Conservation (phyloP, 2,113 vertebrate species). For the Tyrannus savana region DNA sequence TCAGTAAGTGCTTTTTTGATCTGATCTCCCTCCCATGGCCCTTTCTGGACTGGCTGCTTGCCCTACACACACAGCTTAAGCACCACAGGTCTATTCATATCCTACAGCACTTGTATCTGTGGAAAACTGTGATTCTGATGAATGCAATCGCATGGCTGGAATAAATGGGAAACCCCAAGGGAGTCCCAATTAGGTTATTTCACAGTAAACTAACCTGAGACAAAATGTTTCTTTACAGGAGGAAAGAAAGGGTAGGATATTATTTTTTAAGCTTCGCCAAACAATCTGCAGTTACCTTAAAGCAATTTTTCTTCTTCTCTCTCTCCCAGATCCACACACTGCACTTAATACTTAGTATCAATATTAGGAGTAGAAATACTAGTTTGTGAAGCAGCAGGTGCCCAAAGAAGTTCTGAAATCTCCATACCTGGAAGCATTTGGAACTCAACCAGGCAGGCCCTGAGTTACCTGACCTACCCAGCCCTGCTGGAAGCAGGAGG, state of each 20-base stretch:
- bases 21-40: background rate
- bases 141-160: background rate
- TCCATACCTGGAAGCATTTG: background rate
- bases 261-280: background rate
- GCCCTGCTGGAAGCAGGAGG: background rate
- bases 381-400: background rate
- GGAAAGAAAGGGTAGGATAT: background rate
- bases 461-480: background rate
- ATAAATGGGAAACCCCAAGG: background rate
- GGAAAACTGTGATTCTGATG: background rate
- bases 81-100: accelerated
- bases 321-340: background rate
- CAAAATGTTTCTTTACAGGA: background rate
- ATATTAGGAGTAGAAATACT: background rate
- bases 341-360: background rate
- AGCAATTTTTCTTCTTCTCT: background rate
- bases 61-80: background rate
- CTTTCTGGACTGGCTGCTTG: background rate
- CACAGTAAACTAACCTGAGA: background rate
- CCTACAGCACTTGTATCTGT: background rate
- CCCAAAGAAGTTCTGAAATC: background rate
- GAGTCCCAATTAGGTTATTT: background rate
- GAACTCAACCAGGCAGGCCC: background rate
- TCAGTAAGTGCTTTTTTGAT: background rate
- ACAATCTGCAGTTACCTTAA: background rate